Evolutionary conservation across 2,888 invertebrate genomes (phyloP).

Genomic region (Cephus pygmeus): DNA sequence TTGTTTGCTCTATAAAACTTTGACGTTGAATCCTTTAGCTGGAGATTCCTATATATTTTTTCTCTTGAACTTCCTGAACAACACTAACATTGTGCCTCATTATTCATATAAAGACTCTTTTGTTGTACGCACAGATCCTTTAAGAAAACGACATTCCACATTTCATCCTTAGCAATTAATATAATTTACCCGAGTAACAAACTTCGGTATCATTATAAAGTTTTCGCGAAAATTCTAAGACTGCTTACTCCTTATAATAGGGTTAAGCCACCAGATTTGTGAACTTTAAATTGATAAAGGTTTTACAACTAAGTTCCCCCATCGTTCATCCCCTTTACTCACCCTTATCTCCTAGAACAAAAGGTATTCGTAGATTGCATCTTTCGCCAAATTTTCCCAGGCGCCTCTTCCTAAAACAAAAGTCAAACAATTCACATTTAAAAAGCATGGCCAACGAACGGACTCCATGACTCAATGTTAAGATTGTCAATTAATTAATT

Average conservation of each 20-base stretch:
- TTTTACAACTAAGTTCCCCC: background rate
- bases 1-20: background rate
- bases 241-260: background rate
- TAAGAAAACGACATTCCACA: background rate
- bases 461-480: background rate
- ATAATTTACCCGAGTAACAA: background rate
- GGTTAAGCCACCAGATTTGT: background rate
- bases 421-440: background rate
- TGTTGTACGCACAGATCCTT: background rate
- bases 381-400: slow-evolving; percentile 19
- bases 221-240: background rate
- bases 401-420: background rate
- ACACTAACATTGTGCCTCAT: background rate
- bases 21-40: background rate
- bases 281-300: background rate
- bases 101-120: background rate
- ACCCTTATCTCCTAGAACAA: slow-evolving; percentile 26
- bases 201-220: background rate
- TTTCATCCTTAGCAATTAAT: background rate
- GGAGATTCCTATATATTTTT: background rate
- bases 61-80: background rate
- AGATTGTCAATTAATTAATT: background rate
- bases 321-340: slow-evolving; percentile 20
- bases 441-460: background rate
- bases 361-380: slow-evolving; percentile 23